Conservation (phyloP, 2,113 vertebrate species). For the Oriolus oriolus region DNA sequence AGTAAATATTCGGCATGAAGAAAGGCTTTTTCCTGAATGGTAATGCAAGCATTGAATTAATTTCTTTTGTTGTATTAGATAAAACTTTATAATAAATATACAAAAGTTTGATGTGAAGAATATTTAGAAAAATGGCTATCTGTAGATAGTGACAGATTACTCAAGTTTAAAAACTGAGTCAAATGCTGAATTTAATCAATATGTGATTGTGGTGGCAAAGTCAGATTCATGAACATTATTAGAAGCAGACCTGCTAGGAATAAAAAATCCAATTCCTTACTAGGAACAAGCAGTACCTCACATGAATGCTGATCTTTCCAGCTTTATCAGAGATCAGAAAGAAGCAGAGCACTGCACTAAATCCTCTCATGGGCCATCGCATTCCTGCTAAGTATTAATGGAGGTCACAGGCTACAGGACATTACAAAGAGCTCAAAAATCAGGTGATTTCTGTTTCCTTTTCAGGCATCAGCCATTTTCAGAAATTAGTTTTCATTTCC, state of each 20-base stretch:
- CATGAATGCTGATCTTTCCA: background rate
- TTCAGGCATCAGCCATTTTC: background rate
- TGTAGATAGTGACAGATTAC: background rate
- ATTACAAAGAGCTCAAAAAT: background rate
- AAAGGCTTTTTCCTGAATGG: background rate
- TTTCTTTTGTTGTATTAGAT: background rate
- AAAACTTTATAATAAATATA: constrained; percentile 3
- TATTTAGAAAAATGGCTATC: constrained; percentile 2
- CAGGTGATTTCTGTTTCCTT: background rate
- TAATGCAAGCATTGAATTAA: constrained; percentile 20
- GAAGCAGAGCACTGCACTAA: background rate
- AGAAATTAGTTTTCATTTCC: background rate
- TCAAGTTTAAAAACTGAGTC: background rate
- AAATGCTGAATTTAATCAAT: constrained; percentile 7
- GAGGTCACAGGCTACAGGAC: background rate
- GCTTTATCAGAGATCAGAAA: background rate
- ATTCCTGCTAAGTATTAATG: background rate
- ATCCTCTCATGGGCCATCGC: background rate
- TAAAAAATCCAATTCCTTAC: background rate
- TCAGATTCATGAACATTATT: background rate
- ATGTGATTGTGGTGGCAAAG: background rate
- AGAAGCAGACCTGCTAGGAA: background rate
- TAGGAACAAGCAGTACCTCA: background rate
- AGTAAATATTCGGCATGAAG: background rate
- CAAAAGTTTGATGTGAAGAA: background rate